Percentiles rank a stretch among this genome's conserved stretches.
phyloP scores from a whole-genome alignment of 2,113 vertebrate species.

The Labrus mixtus region DNA sequence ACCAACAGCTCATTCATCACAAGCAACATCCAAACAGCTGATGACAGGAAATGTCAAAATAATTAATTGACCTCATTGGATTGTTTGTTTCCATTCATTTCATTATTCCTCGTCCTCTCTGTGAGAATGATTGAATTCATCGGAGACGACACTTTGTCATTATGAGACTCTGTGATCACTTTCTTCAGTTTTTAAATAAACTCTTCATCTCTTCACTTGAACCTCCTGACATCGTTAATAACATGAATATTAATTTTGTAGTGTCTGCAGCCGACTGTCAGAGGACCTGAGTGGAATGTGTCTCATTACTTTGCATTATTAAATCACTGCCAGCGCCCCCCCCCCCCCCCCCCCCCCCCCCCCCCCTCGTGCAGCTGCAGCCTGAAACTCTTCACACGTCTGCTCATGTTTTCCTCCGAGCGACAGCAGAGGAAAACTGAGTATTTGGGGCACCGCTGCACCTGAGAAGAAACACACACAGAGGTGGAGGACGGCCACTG shows the following conservation, averaged over 20 bases:
- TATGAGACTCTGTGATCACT: background rate
- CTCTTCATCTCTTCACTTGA: conserved; percentile 10
- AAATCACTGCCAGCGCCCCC: conserved; percentile 20
- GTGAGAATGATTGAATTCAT: background rate
- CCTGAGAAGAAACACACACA: conserved; percentile 9
- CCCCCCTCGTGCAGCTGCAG: too few species aligned
- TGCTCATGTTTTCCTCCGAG: conserved; percentile 22
- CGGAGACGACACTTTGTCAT: background rate
- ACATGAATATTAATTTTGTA: background rate
- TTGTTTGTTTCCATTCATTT: background rate
- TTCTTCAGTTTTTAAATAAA: background rate
- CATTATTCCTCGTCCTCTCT: background rate
- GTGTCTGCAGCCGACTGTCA: conserved; percentile 10
- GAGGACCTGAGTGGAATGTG: background rate
- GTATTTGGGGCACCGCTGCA: conserved; percentile 39
- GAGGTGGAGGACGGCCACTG: conserved; percentile 14
- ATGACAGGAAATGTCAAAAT: background rate
- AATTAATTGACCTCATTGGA: background rate
- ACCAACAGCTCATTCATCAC: too few species aligned
- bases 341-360: conserved; percentile 15
- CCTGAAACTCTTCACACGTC: conserved; percentile 8
- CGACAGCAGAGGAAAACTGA: conserved; percentile 29
- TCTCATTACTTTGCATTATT: conserved; percentile 34
- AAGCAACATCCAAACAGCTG: too few species aligned
- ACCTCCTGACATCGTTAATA: conserved; percentile 24